Evolutionary conservation across 2,113 vertebrate species (phyloP).

Genomic region (Rhabdomys dilectus): DNA sequence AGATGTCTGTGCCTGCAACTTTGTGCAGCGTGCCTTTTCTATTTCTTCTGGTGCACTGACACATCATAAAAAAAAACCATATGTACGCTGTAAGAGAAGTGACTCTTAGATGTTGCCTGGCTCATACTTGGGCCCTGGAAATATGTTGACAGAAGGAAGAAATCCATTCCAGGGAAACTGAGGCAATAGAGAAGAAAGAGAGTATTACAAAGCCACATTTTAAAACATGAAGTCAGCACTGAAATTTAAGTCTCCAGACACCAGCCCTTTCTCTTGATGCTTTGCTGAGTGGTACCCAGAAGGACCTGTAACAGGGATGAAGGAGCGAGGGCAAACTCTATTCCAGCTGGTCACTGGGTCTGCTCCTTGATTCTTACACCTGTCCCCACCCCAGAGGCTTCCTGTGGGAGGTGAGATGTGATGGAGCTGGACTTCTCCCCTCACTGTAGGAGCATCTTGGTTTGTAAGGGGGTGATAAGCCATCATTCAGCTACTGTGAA

Average conservation of each 20-base stretch:
- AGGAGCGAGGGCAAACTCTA: rapidly evolving
- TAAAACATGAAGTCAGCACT: background rate
- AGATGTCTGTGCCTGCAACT: background rate
- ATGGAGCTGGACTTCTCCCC: rapidly evolving
- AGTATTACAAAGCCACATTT: background rate
- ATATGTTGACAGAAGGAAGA: background rate
- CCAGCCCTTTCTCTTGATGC: background rate
- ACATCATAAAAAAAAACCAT: background rate
- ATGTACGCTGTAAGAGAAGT: background rate
- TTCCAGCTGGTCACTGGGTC: background rate
- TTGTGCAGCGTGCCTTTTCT: too few species aligned
- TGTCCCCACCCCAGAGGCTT: background rate
- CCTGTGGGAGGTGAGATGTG: background rate
- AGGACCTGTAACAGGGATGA: background rate
- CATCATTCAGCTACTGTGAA: background rate
- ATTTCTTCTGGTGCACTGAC: background rate
- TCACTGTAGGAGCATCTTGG: background rate
- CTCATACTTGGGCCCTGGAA: too few species aligned
- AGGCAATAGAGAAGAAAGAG: background rate
- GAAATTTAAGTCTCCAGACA: background rate
- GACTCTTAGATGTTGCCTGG: background rate
- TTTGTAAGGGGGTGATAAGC: background rate
- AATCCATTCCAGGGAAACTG: background rate
- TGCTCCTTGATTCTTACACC: background rate
- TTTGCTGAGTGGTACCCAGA: too few species aligned